Evolutionary conservation across 2,888 invertebrate species (phyloP), one percentile per base, ranked within the genome.

Genomic region (Perdita meconis): DNA sequence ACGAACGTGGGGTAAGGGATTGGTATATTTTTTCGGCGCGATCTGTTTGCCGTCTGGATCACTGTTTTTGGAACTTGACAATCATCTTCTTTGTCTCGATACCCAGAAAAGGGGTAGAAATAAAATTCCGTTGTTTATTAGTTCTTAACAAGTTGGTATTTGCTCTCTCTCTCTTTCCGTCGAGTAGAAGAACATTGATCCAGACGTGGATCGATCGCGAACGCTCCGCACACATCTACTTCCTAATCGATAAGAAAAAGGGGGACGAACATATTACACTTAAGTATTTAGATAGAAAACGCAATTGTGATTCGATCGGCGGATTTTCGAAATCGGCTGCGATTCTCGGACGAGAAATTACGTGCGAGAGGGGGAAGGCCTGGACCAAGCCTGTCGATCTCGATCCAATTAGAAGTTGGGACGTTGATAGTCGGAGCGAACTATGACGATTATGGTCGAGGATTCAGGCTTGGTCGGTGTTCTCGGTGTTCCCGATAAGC

Each of bases 241-340:
- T 83, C 81, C 67, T 69, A 24, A 73, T 65, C 24, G 26, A 77
- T 72, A 34, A 70, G 47, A 44, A 19, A 10, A 19, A 19, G 42
- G 24, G 55, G 30, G 47, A 67, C 22, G 55, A 66, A 61, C 42
- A 51, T 30, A 30, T 71, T 73, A 47, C 65, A 67, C 53, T 67
- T 66, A 56, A 71, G 38, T 24, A 69, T 64, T 69, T 82, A 75
- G 67, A 61, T 85, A 86, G 78, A 61, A 51, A 68, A 78, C 24
- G 63, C 59, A 78, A 85, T 77, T 81, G 76, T 74, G 82, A 84
- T 84, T 63, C 67, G 71, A 72, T 67, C 70, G 63, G 16, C 44
- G 57, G 55, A 60, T 55, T 10, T 65, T 63, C 55, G 34, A 59
- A 34, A 13, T 47, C 34, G 24, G 24, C 24, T 30, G 22, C 65